Evolutionary conservation across 1,140 invertebrate species (phyloP).

Genomic region (Sycobia sp.): DNA sequence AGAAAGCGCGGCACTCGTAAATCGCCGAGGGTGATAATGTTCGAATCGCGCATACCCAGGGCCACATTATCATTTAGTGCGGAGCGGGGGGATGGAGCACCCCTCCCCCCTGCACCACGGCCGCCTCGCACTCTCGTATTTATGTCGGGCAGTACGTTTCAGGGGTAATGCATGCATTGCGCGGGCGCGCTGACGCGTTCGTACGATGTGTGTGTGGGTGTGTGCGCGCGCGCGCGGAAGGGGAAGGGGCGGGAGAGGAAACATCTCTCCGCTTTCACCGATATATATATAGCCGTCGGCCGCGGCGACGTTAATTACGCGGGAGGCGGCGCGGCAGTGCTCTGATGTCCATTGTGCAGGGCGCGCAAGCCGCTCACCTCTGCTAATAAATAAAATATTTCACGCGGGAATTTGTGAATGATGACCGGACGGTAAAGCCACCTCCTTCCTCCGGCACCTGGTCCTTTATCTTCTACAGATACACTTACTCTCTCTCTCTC

Average conservation of each 20-base stretch:
- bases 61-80: conserved; percentile 55
- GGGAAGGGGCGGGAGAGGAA: no score
- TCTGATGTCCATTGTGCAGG: conserved; percentile 19
- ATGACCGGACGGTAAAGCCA: no score
- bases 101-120: no score
- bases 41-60: conserved; percentile 49
- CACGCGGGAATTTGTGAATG: not conserved
- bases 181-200: conserved; percentile 39
- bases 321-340: not conserved
- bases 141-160: conserved; percentile 37
- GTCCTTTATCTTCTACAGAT: no score
- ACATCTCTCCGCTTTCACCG: conserved; percentile 40
- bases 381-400: not conserved
- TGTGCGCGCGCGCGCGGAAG: no score
- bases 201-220: no score
- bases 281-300: not conserved
- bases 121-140: conserved; percentile 48
- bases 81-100: no score
- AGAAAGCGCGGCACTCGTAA: conserved; percentile 20
- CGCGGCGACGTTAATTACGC: conserved; percentile 3
- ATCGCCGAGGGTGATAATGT: conserved; percentile 44
- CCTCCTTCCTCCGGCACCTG: no score
- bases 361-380: not conserved
- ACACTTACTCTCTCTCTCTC: no score
- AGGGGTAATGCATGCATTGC: conserved; percentile 57